These are phyloP conservation scores for Rhabdornis inornatus DNA, from an alignment of 2,113 vertebrate species.

Conservation along the genomic window DNA sequence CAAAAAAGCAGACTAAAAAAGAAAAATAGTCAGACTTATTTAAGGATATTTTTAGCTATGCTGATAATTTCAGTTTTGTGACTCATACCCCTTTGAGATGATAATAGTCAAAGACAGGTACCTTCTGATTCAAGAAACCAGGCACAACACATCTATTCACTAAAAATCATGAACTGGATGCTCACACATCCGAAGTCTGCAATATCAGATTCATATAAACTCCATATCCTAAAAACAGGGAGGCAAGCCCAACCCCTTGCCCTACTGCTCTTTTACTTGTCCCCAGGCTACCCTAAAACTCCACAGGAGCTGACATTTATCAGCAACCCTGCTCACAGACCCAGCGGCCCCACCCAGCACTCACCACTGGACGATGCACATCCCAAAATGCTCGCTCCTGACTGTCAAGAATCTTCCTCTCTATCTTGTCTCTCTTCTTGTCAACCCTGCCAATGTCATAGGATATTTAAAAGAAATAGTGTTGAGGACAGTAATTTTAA, in stretches of 20 bases:
- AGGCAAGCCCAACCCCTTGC: fast-evolving
- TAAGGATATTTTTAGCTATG: neutral
- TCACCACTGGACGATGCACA: slow-evolving; percentile 96
- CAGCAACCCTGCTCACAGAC: neutral
- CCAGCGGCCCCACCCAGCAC: neutral
- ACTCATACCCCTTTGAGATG: neutral
- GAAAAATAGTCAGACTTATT: neutral
- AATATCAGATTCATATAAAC: neutral
- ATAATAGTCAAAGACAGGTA: neutral
- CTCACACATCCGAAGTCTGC: neutral
- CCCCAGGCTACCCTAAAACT: neutral
- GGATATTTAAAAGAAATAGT: neutral
- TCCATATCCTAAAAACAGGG: neutral
- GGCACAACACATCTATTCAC: neutral
- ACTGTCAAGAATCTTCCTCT: slow-evolving; percentile 97
- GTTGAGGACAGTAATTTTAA: neutral
- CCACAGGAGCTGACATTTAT: neutral
- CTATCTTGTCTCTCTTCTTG: slow-evolving; percentile 98
- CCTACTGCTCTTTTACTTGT: neutral
- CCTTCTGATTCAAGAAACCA: neutral
- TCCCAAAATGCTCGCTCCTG: slow-evolving; percentile 98
- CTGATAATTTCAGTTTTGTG: neutral
- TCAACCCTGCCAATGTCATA: slow-evolving; percentile 81
- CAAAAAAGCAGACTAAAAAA: neutral
- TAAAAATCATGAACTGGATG: neutral